A percentile compares a stretch with the other conserved stretches of the same genome.
These are phyloP conservation scores for Brachyrhaphis roseni DNA, from an alignment of 2,797 vertebrate genomes.

Conservation along the genomic window DNA sequence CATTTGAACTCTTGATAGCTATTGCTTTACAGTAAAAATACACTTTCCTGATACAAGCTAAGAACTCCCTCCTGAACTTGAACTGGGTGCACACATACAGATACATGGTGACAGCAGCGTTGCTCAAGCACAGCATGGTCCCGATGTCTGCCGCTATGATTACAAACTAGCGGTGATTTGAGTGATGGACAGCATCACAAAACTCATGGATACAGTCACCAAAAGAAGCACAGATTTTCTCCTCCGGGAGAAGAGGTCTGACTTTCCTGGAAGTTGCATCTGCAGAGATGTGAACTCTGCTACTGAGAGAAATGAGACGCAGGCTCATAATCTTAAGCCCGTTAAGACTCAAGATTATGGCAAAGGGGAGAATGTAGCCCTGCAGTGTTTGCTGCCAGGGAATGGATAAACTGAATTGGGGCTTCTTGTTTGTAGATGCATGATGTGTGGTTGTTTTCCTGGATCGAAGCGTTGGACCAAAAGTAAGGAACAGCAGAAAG, in stretches of 20 bases:
- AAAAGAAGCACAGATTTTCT: slow-evolving; percentile 73
- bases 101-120: too few relatives aligned
- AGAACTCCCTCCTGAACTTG: too few relatives aligned
- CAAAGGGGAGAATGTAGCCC: slow-evolving; percentile 64
- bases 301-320: slow-evolving; percentile 63
- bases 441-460: slow-evolving; percentile 29
- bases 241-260: slow-evolving; percentile 33
- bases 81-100: neutral
- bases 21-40: slow-evolving; percentile 38
- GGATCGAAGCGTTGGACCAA: slow-evolving; percentile 70
- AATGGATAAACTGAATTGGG: slow-evolving; percentile 49
- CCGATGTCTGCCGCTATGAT: too few relatives aligned
- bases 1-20: slow-evolving; percentile 4
- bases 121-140: too few relatives aligned
- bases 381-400: slow-evolving; percentile 69
- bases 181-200: slow-evolving; percentile 57
- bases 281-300: slow-evolving; percentile 46
- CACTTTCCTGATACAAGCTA: slow-evolving; percentile 14
- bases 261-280: slow-evolving; percentile 22
- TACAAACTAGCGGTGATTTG: too few relatives aligned
- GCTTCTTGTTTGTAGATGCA: slow-evolving; percentile 60
- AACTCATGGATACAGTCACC: slow-evolving; percentile 31
- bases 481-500: slow-evolving; percentile 61
- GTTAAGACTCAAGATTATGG: slow-evolving; percentile 70
- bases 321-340: slow-evolving; percentile 67